These are phyloP conservation scores for Ceratotherium simum DNA, from an alignment of 2,113 vertebrate species.

Conservation along the genomic window DNA sequence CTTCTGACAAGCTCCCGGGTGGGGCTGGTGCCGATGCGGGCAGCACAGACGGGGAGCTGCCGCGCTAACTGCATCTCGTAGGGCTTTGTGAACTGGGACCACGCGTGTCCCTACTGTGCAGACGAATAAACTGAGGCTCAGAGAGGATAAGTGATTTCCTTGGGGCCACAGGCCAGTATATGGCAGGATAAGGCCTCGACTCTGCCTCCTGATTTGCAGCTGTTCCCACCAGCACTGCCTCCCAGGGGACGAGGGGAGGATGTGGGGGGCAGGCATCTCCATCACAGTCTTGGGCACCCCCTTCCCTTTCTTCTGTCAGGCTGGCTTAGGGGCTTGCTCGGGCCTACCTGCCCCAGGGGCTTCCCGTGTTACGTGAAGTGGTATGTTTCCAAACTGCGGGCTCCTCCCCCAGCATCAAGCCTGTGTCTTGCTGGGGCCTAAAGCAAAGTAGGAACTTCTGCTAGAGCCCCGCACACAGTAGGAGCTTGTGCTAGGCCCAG, in stretches of 20 bases:
- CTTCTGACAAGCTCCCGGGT: neutral
- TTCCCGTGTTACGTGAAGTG: neutral
- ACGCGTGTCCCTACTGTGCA: rapidly evolving
- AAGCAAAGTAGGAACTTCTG: neutral
- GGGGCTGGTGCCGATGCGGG: neutral
- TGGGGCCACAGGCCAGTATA: neutral
- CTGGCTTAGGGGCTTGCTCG: neutral
- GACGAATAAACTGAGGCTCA: neutral
- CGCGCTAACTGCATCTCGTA: rapidly evolving
- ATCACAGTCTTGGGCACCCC: neutral
- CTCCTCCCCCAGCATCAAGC: neutral
- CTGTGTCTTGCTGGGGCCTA: neutral
- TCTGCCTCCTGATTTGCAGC: neutral
- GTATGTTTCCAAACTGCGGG: neutral
- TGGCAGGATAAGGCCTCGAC: neutral
- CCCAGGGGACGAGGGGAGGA: neutral
- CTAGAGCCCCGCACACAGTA: too few relatives aligned
- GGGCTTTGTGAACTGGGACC: neutral
- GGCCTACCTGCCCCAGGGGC: neutral
- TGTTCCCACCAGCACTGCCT: neutral
- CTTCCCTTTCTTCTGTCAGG: neutral
- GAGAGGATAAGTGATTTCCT: neutral
- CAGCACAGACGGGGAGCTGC: neutral
- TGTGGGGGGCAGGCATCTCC: neutral
- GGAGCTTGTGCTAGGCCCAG: neutral